Base-by-base conservation (phyloP, 1,140 invertebrate species). In the Nasonia longicornis region DNA sequence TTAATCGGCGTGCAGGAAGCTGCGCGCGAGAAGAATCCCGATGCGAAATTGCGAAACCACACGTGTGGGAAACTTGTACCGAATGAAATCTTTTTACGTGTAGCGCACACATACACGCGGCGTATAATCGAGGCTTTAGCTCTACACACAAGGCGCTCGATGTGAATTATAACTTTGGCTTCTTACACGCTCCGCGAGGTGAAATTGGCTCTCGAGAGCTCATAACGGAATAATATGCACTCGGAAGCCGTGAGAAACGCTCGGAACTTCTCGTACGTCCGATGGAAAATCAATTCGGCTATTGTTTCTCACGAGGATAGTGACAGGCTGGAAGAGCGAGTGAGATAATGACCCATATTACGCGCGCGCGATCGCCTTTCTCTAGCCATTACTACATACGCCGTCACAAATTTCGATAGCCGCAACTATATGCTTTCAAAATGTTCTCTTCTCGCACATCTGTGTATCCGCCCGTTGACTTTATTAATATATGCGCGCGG, bases 241-340 rank as follows among this genome's bases (percentile, higher is more conserved):
- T 29, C 79, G 72, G 79, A n/a, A 80, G 79, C 58, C 66, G 74
- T 77, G 80, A 77, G 74, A 81, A 81, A 76, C 20, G 20, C 52
- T 69, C 45, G 16, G 31, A 63, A n/a, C 58, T 67, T 29, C 64
- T 48, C n/a, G 63, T 42, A 31, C 58, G 38, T 80, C 20, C 73
- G 22, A 80, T 77, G 66, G 52, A 26, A 81, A 82, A 82, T 72
- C 69, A 77, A 82, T 82, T 82, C 77, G 29, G 31, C 75, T 26
- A 73, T 82, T 82, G 74, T 82, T 82, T 82, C 67, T 74, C 69
- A 38, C 52, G 69, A 66, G 48, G 42, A 73, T 72, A 82, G 52
- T 72, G 73, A 66, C 80, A 77, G 69, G 35, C 58, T 70, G 45
- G 14, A 22, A 58, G 20, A 58, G 20, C 3, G 20, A 35, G 16